Evolutionary conservation across 2,888 invertebrate genomes (phyloP).

Genomic region (Plebejus melissa): DNA sequence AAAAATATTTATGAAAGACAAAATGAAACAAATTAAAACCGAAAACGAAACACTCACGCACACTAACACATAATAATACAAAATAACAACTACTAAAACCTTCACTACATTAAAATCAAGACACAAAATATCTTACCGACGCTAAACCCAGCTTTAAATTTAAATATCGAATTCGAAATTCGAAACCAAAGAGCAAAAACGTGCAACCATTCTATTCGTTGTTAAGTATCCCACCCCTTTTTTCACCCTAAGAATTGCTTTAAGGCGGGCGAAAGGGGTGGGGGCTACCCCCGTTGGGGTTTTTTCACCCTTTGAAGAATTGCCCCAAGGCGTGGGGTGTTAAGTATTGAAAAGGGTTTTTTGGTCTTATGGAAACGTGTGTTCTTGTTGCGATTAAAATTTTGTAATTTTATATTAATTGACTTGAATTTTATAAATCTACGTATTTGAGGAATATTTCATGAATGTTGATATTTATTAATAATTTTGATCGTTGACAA

Average conservation of each 20-base stretch:
- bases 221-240: constrained; percentile 77
- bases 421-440: neutral
- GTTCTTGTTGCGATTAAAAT: constrained; percentile 1
- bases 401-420: neutral
- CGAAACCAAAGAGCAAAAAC: constrained; percentile 52
- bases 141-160: constrained; percentile 21
- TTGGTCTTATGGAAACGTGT: constrained; percentile 42
- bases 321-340: constrained; percentile 70
- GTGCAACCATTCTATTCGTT: constrained; percentile 58
- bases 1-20: neutral
- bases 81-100: constrained; percentile 2
- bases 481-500: neutral
- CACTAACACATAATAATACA: neutral
- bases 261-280: constrained; percentile 64
- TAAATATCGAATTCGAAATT: constrained; percentile 36
- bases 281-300: constrained; percentile 50
- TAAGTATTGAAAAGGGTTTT: constrained; percentile 75
- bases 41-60: neutral
- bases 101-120: neutral
- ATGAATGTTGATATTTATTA: neutral
- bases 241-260: constrained; percentile 75
- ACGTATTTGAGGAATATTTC: neutral
- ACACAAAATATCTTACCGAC: neutral
- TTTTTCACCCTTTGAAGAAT: constrained; percentile 79
- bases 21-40: neutral